Conservation (phyloP, 2,113 vertebrate genomes). For the Microcebus griseorufus region DNA sequence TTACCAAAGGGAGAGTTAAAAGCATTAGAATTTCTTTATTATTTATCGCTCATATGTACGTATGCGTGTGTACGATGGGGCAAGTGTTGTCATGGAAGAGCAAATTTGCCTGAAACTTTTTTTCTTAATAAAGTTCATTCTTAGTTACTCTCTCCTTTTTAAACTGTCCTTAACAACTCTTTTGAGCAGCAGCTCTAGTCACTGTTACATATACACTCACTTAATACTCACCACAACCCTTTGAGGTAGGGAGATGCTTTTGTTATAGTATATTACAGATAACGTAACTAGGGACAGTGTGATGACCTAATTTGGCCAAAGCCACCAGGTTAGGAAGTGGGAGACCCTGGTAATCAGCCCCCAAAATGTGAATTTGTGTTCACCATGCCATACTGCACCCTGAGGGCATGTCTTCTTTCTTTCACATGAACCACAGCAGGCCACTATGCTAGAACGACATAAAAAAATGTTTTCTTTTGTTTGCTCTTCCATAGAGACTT, state of each 20-base stretch:
- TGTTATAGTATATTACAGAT: not conserved
- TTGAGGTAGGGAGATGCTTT: not conserved
- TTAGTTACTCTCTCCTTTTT: not conserved
- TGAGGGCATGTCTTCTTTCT: not conserved
- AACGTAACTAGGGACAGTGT: not conserved
- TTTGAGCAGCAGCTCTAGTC: not conserved
- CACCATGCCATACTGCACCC: not conserved
- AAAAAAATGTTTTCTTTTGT: not conserved
- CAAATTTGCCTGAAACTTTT: not conserved
- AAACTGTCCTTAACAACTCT: not conserved
- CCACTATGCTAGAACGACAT: not conserved
- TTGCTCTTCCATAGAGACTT: not conserved
- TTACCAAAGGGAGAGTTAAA: conserved; percentile 4
- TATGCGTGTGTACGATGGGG: not conserved
- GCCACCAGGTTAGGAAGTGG: not conserved
- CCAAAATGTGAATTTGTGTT: not conserved
- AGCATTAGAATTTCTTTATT: not conserved
- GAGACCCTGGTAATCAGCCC: not conserved
- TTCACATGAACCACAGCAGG: not conserved
- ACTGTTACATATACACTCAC: not conserved
- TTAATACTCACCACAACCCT: not conserved
- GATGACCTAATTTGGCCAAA: not conserved
- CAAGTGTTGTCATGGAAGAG: not conserved
- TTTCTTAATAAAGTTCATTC: not conserved
- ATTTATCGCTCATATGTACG: not conserved